A percentile compares a stretch with the other conserved stretches of the same genome.
Conservation (phyloP, 2,113 vertebrate species). For the Larimichthys crocea region DNA sequence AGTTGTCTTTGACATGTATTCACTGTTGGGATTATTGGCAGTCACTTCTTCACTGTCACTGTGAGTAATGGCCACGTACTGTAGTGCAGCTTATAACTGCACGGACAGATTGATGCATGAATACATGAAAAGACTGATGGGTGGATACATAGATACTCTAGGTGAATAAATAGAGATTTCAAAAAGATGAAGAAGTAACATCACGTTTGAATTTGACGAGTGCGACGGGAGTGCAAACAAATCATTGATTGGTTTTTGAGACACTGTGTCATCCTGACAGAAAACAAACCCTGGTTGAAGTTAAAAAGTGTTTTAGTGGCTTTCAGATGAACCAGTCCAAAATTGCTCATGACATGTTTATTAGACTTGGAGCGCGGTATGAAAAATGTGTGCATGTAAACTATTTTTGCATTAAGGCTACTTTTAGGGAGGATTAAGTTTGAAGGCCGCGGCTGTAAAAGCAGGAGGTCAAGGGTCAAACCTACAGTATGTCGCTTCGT, state of each 20-base stretch:
- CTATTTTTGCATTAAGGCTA: background rate
- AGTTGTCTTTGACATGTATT: slow-evolving; percentile 66
- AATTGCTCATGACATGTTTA: background rate
- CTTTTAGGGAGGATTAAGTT: background rate
- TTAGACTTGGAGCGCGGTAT: background rate
- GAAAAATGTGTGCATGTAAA: background rate
- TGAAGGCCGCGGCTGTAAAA: background rate
- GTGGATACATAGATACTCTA: slow-evolving; percentile 5
- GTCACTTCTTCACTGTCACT: slow-evolving; percentile 71
- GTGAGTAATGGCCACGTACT: slow-evolving; percentile 42
- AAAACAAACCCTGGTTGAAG: background rate
- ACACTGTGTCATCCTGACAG: background rate
- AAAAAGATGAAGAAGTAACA: slow-evolving; percentile 19
- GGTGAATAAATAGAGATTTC: slow-evolving; percentile 33
- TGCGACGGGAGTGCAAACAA: slow-evolving; percentile 69
- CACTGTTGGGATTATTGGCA: slow-evolving; percentile 69
- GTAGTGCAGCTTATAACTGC: slow-evolving; percentile 28
- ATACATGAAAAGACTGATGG: slow-evolving; percentile 26
- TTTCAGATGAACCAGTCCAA: too few relatives aligned
- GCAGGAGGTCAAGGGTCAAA: background rate
- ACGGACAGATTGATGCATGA: slow-evolving; percentile 24
- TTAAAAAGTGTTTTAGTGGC: background rate
- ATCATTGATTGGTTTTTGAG: slow-evolving; percentile 15
- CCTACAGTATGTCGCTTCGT: background rate
- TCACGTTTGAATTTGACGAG: slow-evolving; percentile 55